Evolutionary conservation across 37 sponge, comb jelly and placozoan species (phyloP).

Genomic region (Ephydatia muelleri): DNA sequence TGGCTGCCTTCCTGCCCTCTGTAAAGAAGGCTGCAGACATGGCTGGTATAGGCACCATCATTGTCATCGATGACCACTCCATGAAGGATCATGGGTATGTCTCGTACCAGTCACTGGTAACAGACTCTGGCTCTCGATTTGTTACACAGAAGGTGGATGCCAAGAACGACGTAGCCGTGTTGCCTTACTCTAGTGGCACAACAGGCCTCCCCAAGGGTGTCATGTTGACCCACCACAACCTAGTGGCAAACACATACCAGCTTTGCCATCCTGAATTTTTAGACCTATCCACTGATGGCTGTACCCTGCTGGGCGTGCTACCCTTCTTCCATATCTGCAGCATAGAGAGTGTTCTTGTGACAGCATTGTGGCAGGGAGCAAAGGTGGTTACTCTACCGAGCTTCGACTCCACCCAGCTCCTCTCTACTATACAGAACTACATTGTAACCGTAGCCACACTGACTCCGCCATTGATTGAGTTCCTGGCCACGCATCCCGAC

Average conservation of each 20-base stretch:
- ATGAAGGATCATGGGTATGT: neutral
- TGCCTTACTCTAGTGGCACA: conserved; percentile 90
- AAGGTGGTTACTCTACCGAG: conserved; percentile 57
- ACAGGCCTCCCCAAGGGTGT: conserved; percentile 91
- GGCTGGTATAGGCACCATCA: conserved; percentile 32
- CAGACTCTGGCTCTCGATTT: conserved; percentile 55
- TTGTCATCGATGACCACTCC: conserved; percentile 32
- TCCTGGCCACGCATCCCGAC: conserved; percentile 79
- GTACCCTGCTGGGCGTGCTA: conserved; percentile 38
- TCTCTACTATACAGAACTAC: conserved; percentile 51
- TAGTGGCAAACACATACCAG: conserved; percentile 61
- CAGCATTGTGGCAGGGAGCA: conserved; percentile 52
- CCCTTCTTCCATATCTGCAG: conserved; percentile 89
- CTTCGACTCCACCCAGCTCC: conserved; percentile 70
- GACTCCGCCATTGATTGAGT: conserved; percentile 77
- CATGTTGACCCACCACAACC: conserved; percentile 75
- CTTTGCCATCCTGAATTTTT: conserved; percentile 40
- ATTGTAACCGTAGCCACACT: conserved; percentile 35
- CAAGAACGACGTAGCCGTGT: conserved; percentile 44
- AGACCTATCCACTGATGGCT: neutral
- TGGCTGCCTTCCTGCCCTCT: conserved; percentile 43
- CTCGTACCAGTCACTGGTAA: conserved; percentile 34
- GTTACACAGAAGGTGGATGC: conserved; percentile 19
- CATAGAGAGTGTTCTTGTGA: conserved; percentile 44
- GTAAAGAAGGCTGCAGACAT: conserved; percentile 46